Percentiles rank a stretch among this genome's conserved stretches.
phyloP scores from a whole-genome alignment of 2,888 invertebrate genomes.

The Chrysotoxum bicinctum region DNA sequence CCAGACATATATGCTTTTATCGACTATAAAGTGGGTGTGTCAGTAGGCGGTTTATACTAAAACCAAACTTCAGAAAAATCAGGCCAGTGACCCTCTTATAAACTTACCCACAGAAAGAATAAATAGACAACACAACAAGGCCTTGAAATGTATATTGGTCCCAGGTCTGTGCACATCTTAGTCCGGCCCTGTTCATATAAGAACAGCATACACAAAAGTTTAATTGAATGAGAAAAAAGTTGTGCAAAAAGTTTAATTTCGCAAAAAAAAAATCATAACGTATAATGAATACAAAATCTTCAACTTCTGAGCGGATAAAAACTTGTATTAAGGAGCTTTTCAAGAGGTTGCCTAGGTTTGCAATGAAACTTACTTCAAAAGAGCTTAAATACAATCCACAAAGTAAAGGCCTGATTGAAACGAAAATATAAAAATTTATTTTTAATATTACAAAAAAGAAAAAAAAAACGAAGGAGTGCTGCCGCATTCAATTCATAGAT shows the following conservation, averaged over 20 bases:
- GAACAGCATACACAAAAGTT: constrained; percentile 13
- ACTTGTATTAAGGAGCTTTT: constrained; percentile 37
- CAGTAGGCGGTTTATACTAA: too few relatives aligned
- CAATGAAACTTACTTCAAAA: constrained; percentile 18
- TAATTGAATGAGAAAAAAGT: constrained; percentile 53
- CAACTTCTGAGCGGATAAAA: constrained; percentile 25
- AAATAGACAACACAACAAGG: too few relatives aligned
- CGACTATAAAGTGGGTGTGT: too few relatives aligned
- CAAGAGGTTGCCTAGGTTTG: constrained; percentile 12
- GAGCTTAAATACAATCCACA: constrained; percentile 14
- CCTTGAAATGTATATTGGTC: background rate
- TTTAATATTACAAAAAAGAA: constrained; percentile 24
- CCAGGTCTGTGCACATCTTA: background rate
- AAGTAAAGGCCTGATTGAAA: constrained; percentile 16
- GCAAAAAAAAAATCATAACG: background rate
- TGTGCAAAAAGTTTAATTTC: constrained; percentile 49
- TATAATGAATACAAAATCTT: constrained; percentile 53
- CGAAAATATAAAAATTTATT: constrained; percentile 23
- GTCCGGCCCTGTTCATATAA: background rate
- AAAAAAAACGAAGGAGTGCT: constrained; percentile 38
- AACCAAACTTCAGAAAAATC: too few relatives aligned
- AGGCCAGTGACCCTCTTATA: too few relatives aligned
- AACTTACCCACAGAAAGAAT: too few relatives aligned
- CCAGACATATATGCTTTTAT: too few relatives aligned
- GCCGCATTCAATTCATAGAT: constrained; percentile 32